Evolutionary conservation across 2,797 vertebrate genomes (phyloP).

Genomic region (Coendou prehensilis): DNA sequence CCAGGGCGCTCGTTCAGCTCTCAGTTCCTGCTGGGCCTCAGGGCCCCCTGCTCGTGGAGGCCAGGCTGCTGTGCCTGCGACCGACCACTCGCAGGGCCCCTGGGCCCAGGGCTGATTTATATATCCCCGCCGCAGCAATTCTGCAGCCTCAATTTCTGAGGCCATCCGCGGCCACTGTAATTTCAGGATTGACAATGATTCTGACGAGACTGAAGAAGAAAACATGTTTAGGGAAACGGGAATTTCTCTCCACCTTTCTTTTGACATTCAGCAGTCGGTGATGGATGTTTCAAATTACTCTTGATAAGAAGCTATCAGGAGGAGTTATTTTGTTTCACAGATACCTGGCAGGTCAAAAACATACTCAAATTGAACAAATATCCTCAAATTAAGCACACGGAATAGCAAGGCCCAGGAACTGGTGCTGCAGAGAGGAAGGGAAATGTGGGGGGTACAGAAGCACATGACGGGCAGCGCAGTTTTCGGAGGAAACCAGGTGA

Average conservation of each 20-base stretch:
- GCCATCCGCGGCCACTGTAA: constrained; percentile 85
- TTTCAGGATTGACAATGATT: constrained; percentile 87
- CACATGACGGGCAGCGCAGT: fast-evolving
- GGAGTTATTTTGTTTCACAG: constrained; percentile 75
- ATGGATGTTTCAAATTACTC: constrained; percentile 84
- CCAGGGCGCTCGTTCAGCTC: not conserved
- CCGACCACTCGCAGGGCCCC: not conserved
- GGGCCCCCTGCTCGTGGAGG: not conserved
- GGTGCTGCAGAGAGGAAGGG: not conserved
- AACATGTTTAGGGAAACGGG: constrained; percentile 81
- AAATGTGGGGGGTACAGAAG: not conserved
- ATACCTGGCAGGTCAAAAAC: constrained; percentile 79
- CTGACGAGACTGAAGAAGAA: constrained; percentile 83
- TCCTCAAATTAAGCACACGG: constrained; percentile 69
- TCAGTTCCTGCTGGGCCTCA: not conserved
- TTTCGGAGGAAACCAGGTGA: no score
- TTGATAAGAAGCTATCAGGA: constrained; percentile 78
- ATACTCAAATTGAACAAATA: constrained; percentile 63
- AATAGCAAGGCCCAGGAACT: not conserved
- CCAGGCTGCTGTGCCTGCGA: fast-evolving
- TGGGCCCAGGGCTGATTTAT: constrained; percentile 82
- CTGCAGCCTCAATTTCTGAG: constrained; percentile 82
- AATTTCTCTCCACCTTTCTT: constrained; percentile 81
- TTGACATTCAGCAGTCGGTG: constrained; percentile 75
- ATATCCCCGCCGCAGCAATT: constrained; percentile 77